phyloP scores from a whole-genome alignment of 2,888 invertebrate species.

The Parthenolecanium corni region DNA sequence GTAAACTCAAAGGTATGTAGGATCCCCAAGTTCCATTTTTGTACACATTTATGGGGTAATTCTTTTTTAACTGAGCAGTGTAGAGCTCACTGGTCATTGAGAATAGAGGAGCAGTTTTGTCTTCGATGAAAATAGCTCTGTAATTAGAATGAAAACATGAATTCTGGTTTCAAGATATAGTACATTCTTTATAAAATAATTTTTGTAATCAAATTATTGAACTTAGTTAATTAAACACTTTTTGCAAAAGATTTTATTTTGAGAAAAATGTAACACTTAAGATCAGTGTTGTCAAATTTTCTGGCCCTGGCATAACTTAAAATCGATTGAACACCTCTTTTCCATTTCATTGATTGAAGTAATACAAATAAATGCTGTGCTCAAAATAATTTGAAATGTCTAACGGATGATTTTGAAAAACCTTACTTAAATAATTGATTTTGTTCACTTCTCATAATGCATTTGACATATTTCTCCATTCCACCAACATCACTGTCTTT shows the following conservation, averaged over 20 bases:
- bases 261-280: no score
- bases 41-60: slow-evolving; percentile 67
- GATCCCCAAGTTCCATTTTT: slow-evolving; percentile 60
- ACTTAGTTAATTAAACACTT: no score
- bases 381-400: no score
- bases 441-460: neutral
- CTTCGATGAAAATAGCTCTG: slow-evolving; percentile 28
- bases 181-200: no score
- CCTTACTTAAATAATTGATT: slow-evolving; percentile 9
- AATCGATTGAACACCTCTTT: no score
- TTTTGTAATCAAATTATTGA: no score
- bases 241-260: no score
- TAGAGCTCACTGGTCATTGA: slow-evolving; percentile 42
- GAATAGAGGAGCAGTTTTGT: slow-evolving; percentile 28
- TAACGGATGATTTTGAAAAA: no score
- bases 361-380: no score
- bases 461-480: neutral
- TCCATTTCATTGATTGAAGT: no score
- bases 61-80: slow-evolving; percentile 52
- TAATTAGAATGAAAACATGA: neutral
- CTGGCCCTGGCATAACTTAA: no score
- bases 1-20: slow-evolving; percentile 63
- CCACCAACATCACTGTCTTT: slow-evolving; percentile 2
- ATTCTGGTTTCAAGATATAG: neutral
- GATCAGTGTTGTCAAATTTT: no score